phyloP scores from a whole-genome alignment of 2,888 invertebrate genomes.

The Strigamia transsilvanica region DNA sequence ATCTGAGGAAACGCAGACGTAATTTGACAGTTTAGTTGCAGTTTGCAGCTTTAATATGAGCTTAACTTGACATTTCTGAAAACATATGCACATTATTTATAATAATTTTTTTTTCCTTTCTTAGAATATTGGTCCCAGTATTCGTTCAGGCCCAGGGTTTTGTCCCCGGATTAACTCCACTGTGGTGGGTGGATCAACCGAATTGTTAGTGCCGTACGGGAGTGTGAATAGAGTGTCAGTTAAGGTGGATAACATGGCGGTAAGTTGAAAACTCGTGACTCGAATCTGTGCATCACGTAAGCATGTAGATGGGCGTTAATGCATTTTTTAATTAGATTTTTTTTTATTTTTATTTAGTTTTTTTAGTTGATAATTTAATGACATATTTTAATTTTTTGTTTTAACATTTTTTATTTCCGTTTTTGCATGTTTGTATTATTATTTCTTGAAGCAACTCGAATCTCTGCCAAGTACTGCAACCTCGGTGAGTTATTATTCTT shows the following conservation, averaged over 20 bases:
- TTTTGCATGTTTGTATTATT: constrained; percentile 30
- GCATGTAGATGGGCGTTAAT: neutral
- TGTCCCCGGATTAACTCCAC: constrained; percentile 94
- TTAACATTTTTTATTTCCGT: constrained; percentile 8
- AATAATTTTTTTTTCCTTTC: constrained; percentile 52
- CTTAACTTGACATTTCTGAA: neutral
- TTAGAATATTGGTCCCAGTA: constrained; percentile 87
- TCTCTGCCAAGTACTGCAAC: constrained; percentile 16
- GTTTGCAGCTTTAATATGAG: neutral
- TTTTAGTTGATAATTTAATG: neutral
- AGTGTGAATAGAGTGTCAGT: constrained; percentile 89
- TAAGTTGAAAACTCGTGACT: constrained; percentile 61
- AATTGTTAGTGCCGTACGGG: constrained; percentile 92
- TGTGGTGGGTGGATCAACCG: constrained; percentile 78
- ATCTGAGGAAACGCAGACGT: neutral
- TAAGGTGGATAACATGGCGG: constrained; percentile 89
- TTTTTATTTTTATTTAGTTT: neutral
- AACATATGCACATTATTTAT: neutral
- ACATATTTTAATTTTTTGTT: neutral
- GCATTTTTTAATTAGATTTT: neutral
- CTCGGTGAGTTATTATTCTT: constrained; percentile 37
- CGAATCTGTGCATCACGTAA: neutral
- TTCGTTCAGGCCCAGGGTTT: constrained; percentile 90
- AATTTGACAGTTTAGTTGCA: constrained; percentile 4
- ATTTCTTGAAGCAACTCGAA: constrained; percentile 43